Evolutionary conservation across 2,888 invertebrate genomes (phyloP).

Genomic region (Acanthosepion pharaonis): DNA sequence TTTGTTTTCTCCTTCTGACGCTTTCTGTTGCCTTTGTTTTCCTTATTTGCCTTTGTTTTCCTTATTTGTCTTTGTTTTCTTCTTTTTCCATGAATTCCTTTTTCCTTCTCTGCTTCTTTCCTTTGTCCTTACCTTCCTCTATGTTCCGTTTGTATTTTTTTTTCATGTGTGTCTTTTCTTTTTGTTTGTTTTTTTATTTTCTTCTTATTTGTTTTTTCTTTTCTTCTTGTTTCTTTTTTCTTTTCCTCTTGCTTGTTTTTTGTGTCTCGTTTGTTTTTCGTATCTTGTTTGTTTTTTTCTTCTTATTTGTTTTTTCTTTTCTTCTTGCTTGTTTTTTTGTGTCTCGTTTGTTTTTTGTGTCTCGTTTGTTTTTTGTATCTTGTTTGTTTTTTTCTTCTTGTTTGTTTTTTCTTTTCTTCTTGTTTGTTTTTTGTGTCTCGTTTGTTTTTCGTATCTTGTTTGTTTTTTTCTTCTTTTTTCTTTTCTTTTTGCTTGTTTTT

Average conservation of each 20-base stretch:
- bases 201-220: neutral
- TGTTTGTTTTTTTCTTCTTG: no score
- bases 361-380: no score
- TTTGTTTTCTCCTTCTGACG: neutral
- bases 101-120: neutral
- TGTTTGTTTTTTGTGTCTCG: no score
- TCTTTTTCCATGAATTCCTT: neutral
- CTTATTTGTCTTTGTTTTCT: no score
- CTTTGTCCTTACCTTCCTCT: neutral
- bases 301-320: neutral
- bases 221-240: neutral
- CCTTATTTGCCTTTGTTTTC: neutral
- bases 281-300: neutral
- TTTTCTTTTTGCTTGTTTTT: neutral
- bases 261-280: no score
- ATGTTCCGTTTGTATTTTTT: neutral
- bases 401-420: no score
- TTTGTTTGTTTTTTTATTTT: no score
- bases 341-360: no score
- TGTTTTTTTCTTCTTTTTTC: neutral
- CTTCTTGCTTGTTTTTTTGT: no score
- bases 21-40: neutral
- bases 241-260: neutral
- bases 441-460: no score
- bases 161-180: no score